These are phyloP conservation scores for Eulithis prunata DNA, from an alignment of 2,888 invertebrate genomes.

Conservation along the genomic window DNA sequence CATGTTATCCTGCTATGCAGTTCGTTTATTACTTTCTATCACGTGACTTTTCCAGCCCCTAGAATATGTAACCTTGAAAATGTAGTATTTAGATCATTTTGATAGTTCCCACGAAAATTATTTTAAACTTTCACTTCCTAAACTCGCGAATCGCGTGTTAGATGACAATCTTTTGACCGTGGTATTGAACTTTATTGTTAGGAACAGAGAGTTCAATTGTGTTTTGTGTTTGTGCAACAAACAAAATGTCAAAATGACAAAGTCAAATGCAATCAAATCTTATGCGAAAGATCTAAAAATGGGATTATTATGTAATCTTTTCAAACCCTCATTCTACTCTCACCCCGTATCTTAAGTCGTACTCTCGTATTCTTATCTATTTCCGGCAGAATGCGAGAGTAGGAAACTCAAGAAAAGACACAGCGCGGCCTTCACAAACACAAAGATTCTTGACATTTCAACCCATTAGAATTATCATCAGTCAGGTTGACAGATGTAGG, in stretches of 20 bases:
- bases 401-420: too few relatives aligned
- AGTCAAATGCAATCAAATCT: too few relatives aligned
- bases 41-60: slow-evolving; percentile 29
- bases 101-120: slow-evolving; percentile 40
- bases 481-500: slow-evolving; percentile 21
- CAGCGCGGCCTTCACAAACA: too few relatives aligned
- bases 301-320: too few relatives aligned
- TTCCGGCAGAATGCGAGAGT: neutral
- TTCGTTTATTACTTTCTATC: slow-evolving; percentile 23
- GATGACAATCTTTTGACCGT: slow-evolving; percentile 34
- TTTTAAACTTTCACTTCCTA: slow-evolving; percentile 42
- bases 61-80: slow-evolving; percentile 13
- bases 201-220: slow-evolving; percentile 12
- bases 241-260: too few relatives aligned
- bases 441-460: slow-evolving; percentile 16
- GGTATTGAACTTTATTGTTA: slow-evolving; percentile 38
- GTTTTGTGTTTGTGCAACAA: too few relatives aligned
- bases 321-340: too few relatives aligned
- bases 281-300: too few relatives aligned
- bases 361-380: neutral
- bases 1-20: slow-evolving; percentile 32
- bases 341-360: too few relatives aligned
- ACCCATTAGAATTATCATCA: slow-evolving; percentile 14
- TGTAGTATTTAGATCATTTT: slow-evolving; percentile 8
- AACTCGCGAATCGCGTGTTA: slow-evolving; percentile 56